A percentile compares a stretch with the other conserved stretches of the same genome.
phyloP scores from a whole-genome alignment of 2,113 vertebrate species.

The Oriolus oriolus region DNA sequence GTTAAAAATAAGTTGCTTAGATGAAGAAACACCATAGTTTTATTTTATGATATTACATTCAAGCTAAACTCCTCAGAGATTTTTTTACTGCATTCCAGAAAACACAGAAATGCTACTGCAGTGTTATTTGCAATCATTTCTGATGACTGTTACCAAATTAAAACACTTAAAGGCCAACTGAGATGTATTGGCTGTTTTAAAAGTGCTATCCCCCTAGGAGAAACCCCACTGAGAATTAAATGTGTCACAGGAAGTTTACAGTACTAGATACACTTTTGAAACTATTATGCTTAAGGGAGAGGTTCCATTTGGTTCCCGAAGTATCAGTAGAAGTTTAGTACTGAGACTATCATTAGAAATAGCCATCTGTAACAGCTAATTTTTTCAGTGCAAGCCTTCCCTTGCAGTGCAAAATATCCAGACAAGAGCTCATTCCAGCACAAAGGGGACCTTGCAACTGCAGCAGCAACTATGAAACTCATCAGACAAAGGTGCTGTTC shows the following conservation, averaged over 20 bases:
- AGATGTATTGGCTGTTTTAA: background rate
- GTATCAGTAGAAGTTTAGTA: background rate
- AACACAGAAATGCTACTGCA: background rate
- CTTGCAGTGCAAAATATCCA: background rate
- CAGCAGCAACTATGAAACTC: background rate
- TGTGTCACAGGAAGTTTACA: background rate
- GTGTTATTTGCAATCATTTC: background rate
- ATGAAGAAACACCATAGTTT: background rate
- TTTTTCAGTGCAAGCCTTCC: background rate
- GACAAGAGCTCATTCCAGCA: background rate
- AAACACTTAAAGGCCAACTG: background rate
- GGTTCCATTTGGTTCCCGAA: background rate
- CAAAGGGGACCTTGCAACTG: background rate
- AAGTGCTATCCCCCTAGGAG: background rate
- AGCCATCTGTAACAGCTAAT: background rate
- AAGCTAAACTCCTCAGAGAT: background rate
- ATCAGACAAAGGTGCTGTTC: conserved; percentile 27
- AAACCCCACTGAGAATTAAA: background rate
- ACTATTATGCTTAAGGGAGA: background rate
- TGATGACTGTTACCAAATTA: background rate
- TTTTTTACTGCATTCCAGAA: background rate
- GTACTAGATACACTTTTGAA: background rate
- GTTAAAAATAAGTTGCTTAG: conserved; percentile 31
- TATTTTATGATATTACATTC: background rate
- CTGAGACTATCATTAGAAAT: background rate